These are phyloP conservation scores for Achlya flavicornis DNA, from an alignment of 2,888 invertebrate genomes.

Conservation along the genomic window DNA sequence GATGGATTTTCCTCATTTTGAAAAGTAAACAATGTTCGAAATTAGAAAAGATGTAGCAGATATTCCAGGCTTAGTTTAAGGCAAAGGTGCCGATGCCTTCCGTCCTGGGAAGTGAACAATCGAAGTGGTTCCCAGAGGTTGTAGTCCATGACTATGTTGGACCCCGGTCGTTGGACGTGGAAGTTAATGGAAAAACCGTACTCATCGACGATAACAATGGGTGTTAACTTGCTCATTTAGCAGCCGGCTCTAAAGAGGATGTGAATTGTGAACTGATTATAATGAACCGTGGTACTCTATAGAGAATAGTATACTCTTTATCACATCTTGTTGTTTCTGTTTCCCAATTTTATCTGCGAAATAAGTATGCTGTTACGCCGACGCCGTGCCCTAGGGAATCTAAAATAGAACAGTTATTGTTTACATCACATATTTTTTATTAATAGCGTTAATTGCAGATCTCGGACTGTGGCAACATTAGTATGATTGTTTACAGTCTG, in stretches of 20 bases:
- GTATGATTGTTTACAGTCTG: constrained; percentile 48
- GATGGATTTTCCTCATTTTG: constrained; percentile 47
- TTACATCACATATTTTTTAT: constrained; percentile 31
- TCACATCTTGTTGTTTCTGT: too few species aligned
- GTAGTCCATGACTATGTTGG: constrained; percentile 42
- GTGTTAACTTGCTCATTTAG: constrained; percentile 63
- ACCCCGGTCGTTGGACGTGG: constrained; percentile 28
- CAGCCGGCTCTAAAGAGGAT: constrained; percentile 52
- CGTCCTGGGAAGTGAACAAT: constrained; percentile 67
- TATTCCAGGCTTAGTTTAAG: constrained; percentile 37
- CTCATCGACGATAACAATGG: constrained; percentile 65
- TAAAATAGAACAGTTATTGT: constrained; percentile 19
- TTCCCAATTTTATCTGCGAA: too few species aligned
- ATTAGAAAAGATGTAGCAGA: constrained; percentile 43
- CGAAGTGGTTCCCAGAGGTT: constrained; percentile 62
- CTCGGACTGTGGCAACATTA: constrained; percentile 18
- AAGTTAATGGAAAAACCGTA: constrained; percentile 56
- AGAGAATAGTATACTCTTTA: neutral
- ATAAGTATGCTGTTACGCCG: too few species aligned
- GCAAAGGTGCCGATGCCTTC: constrained; percentile 62
- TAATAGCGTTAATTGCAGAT: constrained; percentile 40
- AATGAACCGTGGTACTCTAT: constrained; percentile 34
- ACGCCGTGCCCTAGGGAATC: too few species aligned
- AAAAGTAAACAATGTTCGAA: constrained; percentile 36
- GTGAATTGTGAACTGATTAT: constrained; percentile 63